Evolutionary conservation across 2,113 vertebrate species (phyloP).

Genomic region (Acrocephalus kingi): DNA sequence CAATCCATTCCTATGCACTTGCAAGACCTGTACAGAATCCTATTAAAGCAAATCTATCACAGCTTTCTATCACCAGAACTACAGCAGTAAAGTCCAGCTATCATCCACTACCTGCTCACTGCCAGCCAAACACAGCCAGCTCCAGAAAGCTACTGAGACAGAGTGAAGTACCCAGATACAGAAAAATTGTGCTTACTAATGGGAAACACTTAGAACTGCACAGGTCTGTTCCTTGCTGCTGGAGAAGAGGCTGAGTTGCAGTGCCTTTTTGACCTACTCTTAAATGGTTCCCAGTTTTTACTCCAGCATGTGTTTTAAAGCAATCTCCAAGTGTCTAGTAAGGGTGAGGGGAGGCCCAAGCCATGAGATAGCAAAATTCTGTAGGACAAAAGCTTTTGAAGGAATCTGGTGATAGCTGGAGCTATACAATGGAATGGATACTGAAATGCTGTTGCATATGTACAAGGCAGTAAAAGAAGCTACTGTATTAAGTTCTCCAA

Average conservation of each 20-base stretch:
- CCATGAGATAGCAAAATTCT: neutral
- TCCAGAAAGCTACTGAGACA: neutral
- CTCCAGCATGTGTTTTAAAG: neutral
- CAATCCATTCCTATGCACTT: neutral
- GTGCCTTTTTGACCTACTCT: neutral
- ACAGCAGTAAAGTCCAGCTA: neutral
- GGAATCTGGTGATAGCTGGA: neutral
- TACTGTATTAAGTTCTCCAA: neutral
- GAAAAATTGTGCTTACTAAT: neutral
- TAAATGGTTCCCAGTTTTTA: neutral
- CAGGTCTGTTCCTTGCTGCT: neutral
- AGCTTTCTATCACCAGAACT: neutral
- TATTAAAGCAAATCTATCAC: neutral
- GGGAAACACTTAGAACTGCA: neutral
- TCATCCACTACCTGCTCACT: neutral
- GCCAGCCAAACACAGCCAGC: neutral
- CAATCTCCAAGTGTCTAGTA: neutral
- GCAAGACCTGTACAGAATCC: neutral
- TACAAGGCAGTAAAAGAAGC: neutral
- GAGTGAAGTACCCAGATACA: neutral
- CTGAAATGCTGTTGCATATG: neutral
- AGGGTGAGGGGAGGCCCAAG: neutral
- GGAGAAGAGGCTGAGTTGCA: neutral
- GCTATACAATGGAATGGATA: neutral
- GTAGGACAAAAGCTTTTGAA: neutral